These are phyloP conservation scores for Cyrtorhinus lividipennis DNA, from an alignment of 1,140 invertebrate genomes.

Conservation along the genomic window DNA sequence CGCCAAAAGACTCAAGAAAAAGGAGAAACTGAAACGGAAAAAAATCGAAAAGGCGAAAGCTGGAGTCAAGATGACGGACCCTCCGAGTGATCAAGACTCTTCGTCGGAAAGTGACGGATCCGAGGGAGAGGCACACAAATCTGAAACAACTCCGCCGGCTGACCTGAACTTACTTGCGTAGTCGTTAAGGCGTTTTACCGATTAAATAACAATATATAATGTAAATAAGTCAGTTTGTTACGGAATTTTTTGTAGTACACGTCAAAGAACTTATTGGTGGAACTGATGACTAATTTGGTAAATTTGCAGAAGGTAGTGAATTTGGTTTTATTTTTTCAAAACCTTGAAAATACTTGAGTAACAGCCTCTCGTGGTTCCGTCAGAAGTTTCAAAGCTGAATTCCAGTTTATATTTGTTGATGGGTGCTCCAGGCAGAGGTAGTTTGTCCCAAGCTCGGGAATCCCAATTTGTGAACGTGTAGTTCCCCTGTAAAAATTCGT, in stretches of 20 bases:
- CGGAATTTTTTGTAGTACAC: too few species aligned
- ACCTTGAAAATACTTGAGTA: constrained; percentile 8
- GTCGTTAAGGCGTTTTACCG: too few species aligned
- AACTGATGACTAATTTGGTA: too few species aligned
- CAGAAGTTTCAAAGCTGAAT: not conserved
- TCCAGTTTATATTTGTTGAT: constrained; percentile 10
- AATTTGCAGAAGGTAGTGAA: too few species aligned
- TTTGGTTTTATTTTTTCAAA: not conserved
- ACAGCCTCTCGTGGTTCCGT: not conserved
- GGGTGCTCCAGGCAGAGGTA: not conserved
- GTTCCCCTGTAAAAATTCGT: too few species aligned
- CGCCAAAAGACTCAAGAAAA: constrained; percentile 65
- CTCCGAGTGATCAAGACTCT: constrained; percentile 8
- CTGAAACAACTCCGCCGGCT: too few species aligned
- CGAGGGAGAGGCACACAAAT: constrained; percentile 19
- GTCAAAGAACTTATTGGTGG: too few species aligned
- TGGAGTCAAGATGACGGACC: constrained; percentile 19
- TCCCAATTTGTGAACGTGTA: not conserved
- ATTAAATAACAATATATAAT: too few species aligned
- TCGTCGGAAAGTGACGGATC: constrained; percentile 27
- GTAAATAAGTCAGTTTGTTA: too few species aligned
- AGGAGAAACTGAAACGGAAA: constrained; percentile 39
- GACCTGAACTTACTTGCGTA: too few species aligned
- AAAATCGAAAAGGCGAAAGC: constrained; percentile 23
- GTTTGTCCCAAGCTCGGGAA: constrained; percentile 1